Conservation (phyloP, 2,797 vertebrate genomes). For the Gymnopithys bicolor region DNA sequence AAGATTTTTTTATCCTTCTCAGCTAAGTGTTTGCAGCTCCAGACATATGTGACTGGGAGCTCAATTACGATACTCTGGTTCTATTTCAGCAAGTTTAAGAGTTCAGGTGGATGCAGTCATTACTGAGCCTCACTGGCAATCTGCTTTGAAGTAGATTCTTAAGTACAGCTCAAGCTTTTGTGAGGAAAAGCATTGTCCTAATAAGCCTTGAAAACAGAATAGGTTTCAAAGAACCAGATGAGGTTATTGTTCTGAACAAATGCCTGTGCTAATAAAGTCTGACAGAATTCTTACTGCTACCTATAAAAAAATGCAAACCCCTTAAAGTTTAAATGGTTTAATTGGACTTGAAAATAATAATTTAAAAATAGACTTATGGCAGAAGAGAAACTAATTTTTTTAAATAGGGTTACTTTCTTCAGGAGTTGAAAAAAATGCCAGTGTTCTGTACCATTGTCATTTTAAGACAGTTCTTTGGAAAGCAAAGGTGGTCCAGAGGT, state of each 20-base stretch:
- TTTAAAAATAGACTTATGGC: background rate
- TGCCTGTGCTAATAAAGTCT: conserved; percentile 77
- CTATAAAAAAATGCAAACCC: conserved; percentile 56
- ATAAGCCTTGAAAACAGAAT: conserved; percentile 71
- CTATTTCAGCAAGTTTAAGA: background rate
- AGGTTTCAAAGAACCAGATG: conserved; percentile 76
- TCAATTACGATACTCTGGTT: background rate
- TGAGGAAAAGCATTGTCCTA: conserved; percentile 77
- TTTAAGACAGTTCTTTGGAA: conserved; percentile 7
- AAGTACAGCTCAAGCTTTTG: conserved; percentile 80
- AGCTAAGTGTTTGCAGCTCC: background rate
- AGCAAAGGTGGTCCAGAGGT: background rate
- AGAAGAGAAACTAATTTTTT: background rate
- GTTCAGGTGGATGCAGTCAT: conserved; percentile 33
- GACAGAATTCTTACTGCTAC: conserved; percentile 76
- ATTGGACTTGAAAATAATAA: background rate
- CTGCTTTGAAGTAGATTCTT: conserved; percentile 82
- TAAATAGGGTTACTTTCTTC: background rate
- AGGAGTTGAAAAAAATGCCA: background rate
- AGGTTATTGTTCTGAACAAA: conserved; percentile 75
- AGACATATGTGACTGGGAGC: background rate
- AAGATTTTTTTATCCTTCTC: background rate
- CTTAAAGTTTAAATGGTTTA: background rate
- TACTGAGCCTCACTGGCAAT: conserved; percentile 68
- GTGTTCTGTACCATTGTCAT: background rate